Percentiles rank a stretch among this genome's conserved stretches.
These are phyloP conservation scores for Pandemis cinnamomeana DNA, from an alignment of 2,888 invertebrate genomes.

Conservation along the genomic window DNA sequence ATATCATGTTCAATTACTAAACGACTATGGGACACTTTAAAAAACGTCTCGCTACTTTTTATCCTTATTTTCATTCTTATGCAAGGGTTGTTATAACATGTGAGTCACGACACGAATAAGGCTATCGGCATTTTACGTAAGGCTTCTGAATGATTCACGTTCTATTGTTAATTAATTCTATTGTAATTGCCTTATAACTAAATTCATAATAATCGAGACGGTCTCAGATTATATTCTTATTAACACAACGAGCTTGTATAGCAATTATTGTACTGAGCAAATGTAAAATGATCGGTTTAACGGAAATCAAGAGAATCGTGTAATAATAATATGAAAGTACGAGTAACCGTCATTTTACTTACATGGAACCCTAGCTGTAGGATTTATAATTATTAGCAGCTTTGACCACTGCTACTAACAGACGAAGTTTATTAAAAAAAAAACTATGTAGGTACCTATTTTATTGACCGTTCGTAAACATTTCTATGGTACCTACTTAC, in stretches of 20 bases:
- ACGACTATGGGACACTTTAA: not conserved
- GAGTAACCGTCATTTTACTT: not conserved
- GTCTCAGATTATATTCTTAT: slow-evolving; percentile 26
- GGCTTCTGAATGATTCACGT: slow-evolving; percentile 37
- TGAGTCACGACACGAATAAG: slow-evolving; percentile 25
- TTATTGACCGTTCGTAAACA: no score
- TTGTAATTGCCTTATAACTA: slow-evolving; percentile 17
- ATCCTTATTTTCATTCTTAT: slow-evolving; percentile 23
- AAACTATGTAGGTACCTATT: no score
- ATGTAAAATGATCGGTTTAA: slow-evolving; percentile 14
- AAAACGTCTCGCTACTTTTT: slow-evolving; percentile 7
- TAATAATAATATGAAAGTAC: not conserved
- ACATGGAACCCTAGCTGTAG: not conserved
- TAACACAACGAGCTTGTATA: not conserved
- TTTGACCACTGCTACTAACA: no score
- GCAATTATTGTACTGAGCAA: not conserved
- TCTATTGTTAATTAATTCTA: slow-evolving; percentile 37
- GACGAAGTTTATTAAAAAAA: no score
- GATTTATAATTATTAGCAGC: not conserved
- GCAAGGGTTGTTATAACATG: slow-evolving; percentile 10
- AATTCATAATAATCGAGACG: slow-evolving; percentile 27
- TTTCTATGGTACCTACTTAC: no score
- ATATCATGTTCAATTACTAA: not conserved
- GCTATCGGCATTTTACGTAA: slow-evolving; percentile 22
- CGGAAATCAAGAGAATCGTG: not conserved